Conservation (phyloP, 2,113 vertebrate species). For the Pedionomus torquatus region DNA sequence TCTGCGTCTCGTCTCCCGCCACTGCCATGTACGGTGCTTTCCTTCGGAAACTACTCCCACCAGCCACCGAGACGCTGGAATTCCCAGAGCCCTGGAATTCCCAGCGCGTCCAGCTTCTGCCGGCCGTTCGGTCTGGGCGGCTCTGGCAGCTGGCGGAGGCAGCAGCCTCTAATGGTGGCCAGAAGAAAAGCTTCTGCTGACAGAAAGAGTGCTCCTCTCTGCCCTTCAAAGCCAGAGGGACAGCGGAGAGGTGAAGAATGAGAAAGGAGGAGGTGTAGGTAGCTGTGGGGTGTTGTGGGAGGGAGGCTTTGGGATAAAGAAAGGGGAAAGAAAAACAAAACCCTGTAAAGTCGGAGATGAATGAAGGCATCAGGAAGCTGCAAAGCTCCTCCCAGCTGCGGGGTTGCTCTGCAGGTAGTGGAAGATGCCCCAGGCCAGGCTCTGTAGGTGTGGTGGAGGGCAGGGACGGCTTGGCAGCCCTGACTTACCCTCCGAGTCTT, state of each 20-base stretch:
- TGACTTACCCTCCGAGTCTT: neutral
- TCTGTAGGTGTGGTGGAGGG: slow-evolving; percentile 11
- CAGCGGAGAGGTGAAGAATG: neutral
- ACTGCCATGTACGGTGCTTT: neutral
- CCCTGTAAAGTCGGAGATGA: neutral
- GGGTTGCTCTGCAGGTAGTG: slow-evolving; percentile 32
- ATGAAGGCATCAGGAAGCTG: neutral
- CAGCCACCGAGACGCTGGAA: neutral
- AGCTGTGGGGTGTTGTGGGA: slow-evolving; percentile 20
- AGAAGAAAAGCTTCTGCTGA: neutral
- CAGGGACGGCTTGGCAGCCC: neutral
- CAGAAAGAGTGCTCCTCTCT: neutral
- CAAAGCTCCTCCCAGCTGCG: slow-evolving; percentile 27
- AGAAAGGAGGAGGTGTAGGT: neutral
- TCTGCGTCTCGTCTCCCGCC: neutral
- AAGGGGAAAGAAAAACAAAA: slow-evolving; percentile 41
- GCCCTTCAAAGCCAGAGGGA: neutral
- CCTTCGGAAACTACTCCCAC: neutral
- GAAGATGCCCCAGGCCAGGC: neutral
- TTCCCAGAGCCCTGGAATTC: neutral
- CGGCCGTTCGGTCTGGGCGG: neutral
- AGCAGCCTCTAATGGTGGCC: slow-evolving; percentile 31
- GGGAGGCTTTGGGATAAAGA: neutral
- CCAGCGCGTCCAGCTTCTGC: neutral
- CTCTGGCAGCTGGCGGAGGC: neutral